Conservation (phyloP, 2,888 invertebrate species). For the Eurytoma californica region DNA sequence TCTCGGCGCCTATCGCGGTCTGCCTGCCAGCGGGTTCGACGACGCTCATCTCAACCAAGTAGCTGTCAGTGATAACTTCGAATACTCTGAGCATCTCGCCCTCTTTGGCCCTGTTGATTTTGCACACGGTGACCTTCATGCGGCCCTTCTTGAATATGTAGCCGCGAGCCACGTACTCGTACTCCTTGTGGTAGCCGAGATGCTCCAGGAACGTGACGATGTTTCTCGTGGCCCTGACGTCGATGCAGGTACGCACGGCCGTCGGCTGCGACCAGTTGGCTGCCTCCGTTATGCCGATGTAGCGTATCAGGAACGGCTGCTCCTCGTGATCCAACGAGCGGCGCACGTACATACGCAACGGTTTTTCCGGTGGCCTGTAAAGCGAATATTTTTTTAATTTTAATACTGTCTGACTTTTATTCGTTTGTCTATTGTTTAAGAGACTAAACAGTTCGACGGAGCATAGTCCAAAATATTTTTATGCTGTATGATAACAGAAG, state of each 20-base stretch:
- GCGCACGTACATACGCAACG: slow-evolving; percentile 87
- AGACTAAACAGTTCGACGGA: neutral
- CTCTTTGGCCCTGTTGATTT: slow-evolving; percentile 90
- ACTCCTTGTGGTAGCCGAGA: slow-evolving; percentile 92
- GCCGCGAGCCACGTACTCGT: slow-evolving; percentile 90
- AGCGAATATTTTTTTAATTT: too few relatives aligned
- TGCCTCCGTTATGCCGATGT: slow-evolving; percentile 93
- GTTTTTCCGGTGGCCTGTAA: slow-evolving; percentile 70
- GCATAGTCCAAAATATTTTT: neutral
- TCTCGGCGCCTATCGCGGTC: slow-evolving; percentile 93
- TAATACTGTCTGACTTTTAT: too few relatives aligned
- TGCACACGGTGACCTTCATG: slow-evolving; percentile 97
- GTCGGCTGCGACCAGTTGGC: slow-evolving; percentile 93
- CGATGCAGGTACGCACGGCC: slow-evolving; percentile 92
- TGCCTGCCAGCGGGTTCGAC: slow-evolving; percentile 93
- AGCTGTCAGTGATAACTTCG: slow-evolving; percentile 93
- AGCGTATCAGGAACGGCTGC: slow-evolving; percentile 91
- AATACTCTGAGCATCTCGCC: slow-evolving; percentile 81
- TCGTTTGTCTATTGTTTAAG: too few relatives aligned
- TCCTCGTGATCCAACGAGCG: slow-evolving; percentile 89
- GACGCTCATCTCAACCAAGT: slow-evolving; percentile 93
- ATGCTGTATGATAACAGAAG: too few relatives aligned
- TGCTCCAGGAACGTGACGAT: slow-evolving; percentile 94
- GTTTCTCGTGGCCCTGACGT: slow-evolving; percentile 92
- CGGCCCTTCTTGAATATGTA: slow-evolving; percentile 97